Conservation (phyloP, 2,797 vertebrate genomes). For the Gambusia yucatana region DNA sequence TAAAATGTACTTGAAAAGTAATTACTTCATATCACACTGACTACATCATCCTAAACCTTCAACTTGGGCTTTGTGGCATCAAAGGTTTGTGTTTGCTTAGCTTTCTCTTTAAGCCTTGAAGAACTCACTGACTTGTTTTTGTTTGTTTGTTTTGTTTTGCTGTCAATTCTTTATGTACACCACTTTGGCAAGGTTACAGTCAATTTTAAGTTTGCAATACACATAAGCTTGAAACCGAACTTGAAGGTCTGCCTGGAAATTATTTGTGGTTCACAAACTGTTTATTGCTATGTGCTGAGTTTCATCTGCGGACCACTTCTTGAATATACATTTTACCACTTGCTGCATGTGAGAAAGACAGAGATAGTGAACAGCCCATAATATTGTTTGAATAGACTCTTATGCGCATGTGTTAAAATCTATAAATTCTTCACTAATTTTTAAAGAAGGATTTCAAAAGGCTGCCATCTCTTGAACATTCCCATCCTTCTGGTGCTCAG, state of each 20-base stretch:
- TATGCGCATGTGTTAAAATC: background rate
- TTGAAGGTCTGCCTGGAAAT: background rate
- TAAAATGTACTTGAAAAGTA: background rate
- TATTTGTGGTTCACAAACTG: background rate
- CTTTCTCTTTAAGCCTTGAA: background rate
- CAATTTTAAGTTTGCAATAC: background rate
- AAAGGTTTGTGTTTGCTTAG: background rate
- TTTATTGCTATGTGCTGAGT: background rate
- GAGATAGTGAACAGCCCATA: background rate
- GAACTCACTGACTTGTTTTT: background rate
- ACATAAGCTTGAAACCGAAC: background rate
- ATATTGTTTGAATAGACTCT: background rate
- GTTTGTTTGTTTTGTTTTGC: background rate
- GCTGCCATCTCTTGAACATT: background rate
- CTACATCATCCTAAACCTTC: background rate
- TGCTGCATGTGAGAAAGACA: background rate
- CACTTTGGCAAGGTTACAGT: background rate
- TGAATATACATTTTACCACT: background rate
- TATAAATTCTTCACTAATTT: background rate
- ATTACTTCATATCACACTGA: background rate
- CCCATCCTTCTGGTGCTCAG: background rate
- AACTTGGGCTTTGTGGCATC: background rate
- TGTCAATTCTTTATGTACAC: background rate
- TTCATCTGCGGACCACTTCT: background rate
- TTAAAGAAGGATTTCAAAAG: background rate